A percentile compares a stretch with the other conserved stretches of the same genome.
phyloP scores from a whole-genome alignment of 1,140 invertebrate genomes.

The Aphaenogaster floridana region DNA sequence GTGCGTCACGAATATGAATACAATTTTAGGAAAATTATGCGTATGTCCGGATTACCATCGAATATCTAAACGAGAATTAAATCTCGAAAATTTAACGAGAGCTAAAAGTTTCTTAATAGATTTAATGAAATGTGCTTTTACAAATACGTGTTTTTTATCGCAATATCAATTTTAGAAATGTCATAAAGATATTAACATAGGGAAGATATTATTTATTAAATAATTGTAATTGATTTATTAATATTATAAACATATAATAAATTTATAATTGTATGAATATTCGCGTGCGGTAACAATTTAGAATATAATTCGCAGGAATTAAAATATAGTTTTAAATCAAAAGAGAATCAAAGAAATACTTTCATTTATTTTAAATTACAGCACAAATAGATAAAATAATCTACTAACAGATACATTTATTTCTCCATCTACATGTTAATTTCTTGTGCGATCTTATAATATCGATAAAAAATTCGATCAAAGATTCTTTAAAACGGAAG shows the following conservation, averaged over 20 bases:
- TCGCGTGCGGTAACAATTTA: neutral
- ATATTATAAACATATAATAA: neutral
- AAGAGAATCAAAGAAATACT: too few species aligned
- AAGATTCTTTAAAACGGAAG: neutral
- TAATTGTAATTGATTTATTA: neutral
- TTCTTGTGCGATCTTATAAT: neutral
- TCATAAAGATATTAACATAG: neutral
- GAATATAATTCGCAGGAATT: neutral
- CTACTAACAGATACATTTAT: neutral
- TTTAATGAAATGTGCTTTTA: neutral
- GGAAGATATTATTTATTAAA: neutral
- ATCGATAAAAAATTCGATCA: neutral
- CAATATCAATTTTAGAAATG: neutral
- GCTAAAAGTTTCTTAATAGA: neutral
- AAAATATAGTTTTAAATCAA: constrained; percentile 6
- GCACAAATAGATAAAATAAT: neutral
- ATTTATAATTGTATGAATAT: neutral
- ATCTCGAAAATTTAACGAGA: neutral
- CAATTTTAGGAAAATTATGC: neutral
- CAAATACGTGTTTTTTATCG: neutral
- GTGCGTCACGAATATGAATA: neutral
- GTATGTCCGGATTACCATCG: constrained; percentile 12
- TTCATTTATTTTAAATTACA: neutral
- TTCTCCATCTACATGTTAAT: neutral
- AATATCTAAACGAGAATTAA: constrained; percentile 18